phyloP scores from a whole-genome alignment of 2,113 vertebrate species.

The Struthidea cinerea region DNA sequence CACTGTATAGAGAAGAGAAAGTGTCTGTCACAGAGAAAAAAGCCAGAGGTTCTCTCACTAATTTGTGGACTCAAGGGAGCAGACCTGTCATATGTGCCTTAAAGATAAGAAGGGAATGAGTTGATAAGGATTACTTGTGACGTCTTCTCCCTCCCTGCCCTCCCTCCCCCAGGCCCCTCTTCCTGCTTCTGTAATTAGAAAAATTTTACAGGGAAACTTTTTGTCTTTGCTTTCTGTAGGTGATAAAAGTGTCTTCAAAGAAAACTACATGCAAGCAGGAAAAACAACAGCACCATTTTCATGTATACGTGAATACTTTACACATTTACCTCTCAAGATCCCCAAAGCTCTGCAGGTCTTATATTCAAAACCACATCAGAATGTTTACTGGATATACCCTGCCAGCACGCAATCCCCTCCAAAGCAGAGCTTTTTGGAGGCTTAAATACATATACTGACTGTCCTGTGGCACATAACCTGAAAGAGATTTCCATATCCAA shows the following conservation, averaged over 20 bases:
- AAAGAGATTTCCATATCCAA: background rate
- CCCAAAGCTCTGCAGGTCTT: background rate
- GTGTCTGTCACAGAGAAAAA: background rate
- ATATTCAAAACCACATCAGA: background rate
- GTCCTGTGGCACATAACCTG: background rate
- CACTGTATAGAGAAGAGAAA: background rate
- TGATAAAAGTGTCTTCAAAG: background rate
- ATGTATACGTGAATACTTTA: fast-evolving
- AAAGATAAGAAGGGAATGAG: constrained; percentile 38
- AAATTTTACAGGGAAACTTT: background rate
- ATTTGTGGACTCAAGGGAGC: background rate
- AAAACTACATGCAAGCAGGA: background rate
- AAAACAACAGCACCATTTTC: background rate
- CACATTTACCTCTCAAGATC: background rate
- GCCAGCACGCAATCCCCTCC: background rate
- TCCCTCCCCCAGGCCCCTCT: background rate
- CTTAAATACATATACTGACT: background rate
- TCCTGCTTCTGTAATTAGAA: background rate
- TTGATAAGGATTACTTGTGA: constrained; percentile 23
- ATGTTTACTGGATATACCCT: background rate
- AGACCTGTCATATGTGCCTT: constrained; percentile 31
- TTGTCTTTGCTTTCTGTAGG: background rate
- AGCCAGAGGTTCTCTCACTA: background rate
- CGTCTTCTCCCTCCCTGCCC: background rate
- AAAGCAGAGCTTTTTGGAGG: background rate